Percentiles rank a stretch among this genome's conserved stretches.
phyloP scores from a whole-genome alignment of 2,888 invertebrate species.

The Matsumyia berberina region DNA sequence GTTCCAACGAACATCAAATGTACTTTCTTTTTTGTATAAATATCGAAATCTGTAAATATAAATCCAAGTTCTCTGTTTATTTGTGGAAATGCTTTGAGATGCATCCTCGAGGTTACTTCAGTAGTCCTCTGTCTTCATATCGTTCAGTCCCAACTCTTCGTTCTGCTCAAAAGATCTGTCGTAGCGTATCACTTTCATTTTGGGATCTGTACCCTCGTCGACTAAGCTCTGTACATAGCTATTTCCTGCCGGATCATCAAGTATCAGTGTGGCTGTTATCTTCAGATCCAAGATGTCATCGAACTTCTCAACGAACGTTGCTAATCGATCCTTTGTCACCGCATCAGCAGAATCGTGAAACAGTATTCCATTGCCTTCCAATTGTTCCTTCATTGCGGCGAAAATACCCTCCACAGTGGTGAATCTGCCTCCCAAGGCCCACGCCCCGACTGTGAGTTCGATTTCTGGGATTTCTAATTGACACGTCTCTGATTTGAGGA shows the following conservation, averaged over 20 bases:
- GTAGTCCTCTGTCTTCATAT: constrained; percentile 97
- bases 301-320: constrained; percentile 88
- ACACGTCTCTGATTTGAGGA: constrained; percentile 96
- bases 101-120: constrained; percentile 52
- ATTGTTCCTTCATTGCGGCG: constrained; percentile 90
- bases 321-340: constrained; percentile 85
- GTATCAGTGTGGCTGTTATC: constrained; percentile 89
- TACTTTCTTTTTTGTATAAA: constrained; percentile 26
- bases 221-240: constrained; percentile 96
- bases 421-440: constrained; percentile 95
- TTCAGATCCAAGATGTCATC: constrained; percentile 88
- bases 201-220: constrained; percentile 88
- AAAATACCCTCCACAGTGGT: constrained; percentile 97
- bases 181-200: constrained; percentile 91
- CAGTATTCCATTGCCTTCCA: constrained; percentile 88
- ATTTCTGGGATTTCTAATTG: constrained; percentile 92
- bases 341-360: constrained; percentile 90
- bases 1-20: constrained; percentile 10
- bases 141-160: constrained; percentile 97
- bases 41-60: constrained; percentile 47
- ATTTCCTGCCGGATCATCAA: constrained; percentile 99
- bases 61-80: neutral
- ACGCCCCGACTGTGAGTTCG: constrained; percentile 93
- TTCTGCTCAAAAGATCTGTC: constrained; percentile 95
- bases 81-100: constrained; percentile 18